Percentiles rank a stretch among this genome's conserved stretches.
Evolutionary conservation across 64 coral and sea anemone genomes (phyloP).

Genomic region (Platygyra sinensis): DNA sequence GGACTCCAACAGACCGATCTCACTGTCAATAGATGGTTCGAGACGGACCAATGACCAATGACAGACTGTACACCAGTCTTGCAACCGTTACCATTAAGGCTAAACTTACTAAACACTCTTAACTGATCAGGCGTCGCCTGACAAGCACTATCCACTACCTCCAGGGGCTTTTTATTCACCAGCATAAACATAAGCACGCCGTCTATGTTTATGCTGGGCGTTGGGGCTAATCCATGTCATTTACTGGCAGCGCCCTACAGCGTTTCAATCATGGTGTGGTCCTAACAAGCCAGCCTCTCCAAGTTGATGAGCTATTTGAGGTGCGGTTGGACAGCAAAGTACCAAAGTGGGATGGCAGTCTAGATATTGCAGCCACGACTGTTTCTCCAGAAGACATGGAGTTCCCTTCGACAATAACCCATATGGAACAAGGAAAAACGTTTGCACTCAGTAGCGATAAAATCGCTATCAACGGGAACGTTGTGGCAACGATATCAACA

Average conservation of each 20-base stretch:
- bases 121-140: too few relatives aligned
- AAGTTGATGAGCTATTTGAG: conserved; percentile 67
- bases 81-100: too few relatives aligned
- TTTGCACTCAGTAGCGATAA: conserved; percentile 31
- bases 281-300: conserved; percentile 57
- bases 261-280: conserved; percentile 48
- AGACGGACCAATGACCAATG: too few relatives aligned
- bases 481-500: conserved; percentile 20
- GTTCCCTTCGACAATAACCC: conserved; percentile 46
- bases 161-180: too few relatives aligned
- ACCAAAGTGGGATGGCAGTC: conserved; percentile 44
- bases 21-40: too few relatives aligned
- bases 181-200: too few relatives aligned
- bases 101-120: too few relatives aligned
- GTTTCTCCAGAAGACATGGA: background rate
- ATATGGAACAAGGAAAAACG: background rate
- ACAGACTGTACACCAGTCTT: too few relatives aligned
- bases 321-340: conserved; percentile 75
- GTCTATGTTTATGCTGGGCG: too few relatives aligned
- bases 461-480: conserved; percentile 50
- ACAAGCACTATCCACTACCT: too few relatives aligned
- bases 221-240: too few relatives aligned
- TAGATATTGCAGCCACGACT: conserved; percentile 69
- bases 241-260: conserved; percentile 11
- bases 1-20: too few relatives aligned